Evolutionary conservation across 2,888 invertebrate genomes (phyloP), one percentile per base, ranked within the genome.

Genomic region (Melanargia galathea): DNA sequence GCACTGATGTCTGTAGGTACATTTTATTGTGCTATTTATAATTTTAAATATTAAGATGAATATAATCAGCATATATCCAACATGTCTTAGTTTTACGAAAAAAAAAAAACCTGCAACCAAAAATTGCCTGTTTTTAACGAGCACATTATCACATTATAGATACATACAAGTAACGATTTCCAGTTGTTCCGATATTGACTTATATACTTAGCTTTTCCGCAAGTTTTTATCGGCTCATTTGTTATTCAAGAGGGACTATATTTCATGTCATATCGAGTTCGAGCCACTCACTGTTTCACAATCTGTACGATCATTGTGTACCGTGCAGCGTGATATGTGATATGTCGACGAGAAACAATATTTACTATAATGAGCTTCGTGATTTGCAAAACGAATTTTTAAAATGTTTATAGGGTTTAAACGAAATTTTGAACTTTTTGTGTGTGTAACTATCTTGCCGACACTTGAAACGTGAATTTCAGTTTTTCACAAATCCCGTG

Each of bases 201-300:
- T 58, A 51, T 62, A 61, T 61, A n/a, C n/a, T n/a, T n/a, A 58
- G 59, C 62, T 75, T 75, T 73, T 72, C 71, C 75, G 71, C 74
- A 75, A 80, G 76, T 81, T 80, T 80, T 76, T 78, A 82, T 77
- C 77, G 74, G 74, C 77, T 81, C 79, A 81, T 83, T 81, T 72
- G 74, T 80, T 84, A 83, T 85, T 84, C 82, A 83, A 83, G 80
- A 81, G 75, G 73, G 74, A 77, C 77, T 79, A 80, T 82, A 80
- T 83, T 81, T 79, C 76, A 77, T 75, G 71, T 78, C 75, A 73
- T 76, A 79, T 81, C 79, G 77, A 74, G 69, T 70, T 66, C 62
- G 63, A 63, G 70, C 65, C 67, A 72, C 65, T 71, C 65, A 70
- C 71, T 71, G 71, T 66, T 59, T 65, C 54, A 61, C 58, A n/a